Evolutionary conservation across 2,797 vertebrate genomes (phyloP).

Genomic region (Galaxias olidus): DNA sequence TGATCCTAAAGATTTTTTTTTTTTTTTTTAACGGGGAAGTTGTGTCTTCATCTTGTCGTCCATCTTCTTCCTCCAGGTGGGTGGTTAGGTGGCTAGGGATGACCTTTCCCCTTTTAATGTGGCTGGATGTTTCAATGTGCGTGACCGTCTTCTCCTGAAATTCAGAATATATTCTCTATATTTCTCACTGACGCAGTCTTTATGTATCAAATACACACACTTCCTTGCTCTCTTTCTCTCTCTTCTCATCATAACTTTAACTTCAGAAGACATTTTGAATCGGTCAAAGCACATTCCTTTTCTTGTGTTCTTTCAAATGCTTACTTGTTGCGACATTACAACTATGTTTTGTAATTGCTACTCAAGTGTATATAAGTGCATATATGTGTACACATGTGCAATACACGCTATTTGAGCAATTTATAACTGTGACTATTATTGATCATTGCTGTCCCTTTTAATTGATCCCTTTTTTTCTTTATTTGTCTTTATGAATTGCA

Average conservation of each 20-base stretch:
- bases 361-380: slow-evolving; percentile 80
- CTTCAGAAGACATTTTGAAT: slow-evolving; percentile 53
- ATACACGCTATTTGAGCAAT: slow-evolving; percentile 81
- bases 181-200: slow-evolving; percentile 25
- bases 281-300: slow-evolving; percentile 80
- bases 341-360: slow-evolving; percentile 66
- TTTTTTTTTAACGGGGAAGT: slow-evolving; percentile 49
- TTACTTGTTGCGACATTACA: slow-evolving; percentile 67
- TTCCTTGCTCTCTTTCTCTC: slow-evolving; percentile 36
- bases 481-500: slow-evolving; percentile 49
- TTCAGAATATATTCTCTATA: slow-evolving; percentile 50
- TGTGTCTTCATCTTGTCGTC: slow-evolving; percentile 37
- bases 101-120: slow-evolving; percentile 43
- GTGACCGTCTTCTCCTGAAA: slow-evolving; percentile 52
- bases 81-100: slow-evolving; percentile 39
- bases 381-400: slow-evolving; percentile 80
- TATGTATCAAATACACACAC: slow-evolving; percentile 9
- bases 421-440: slow-evolving; percentile 82
- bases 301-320: slow-evolving; percentile 62
- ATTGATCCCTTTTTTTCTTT: slow-evolving; percentile 35
- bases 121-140: slow-evolving; percentile 54
- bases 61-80: slow-evolving; percentile 44
- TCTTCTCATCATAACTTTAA: slow-evolving; percentile 60
- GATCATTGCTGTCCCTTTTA: slow-evolving; percentile 66
- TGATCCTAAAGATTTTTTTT: slow-evolving; percentile 56